Conservation (phyloP, 2,113 vertebrate genomes). For the Martes martes region DNA sequence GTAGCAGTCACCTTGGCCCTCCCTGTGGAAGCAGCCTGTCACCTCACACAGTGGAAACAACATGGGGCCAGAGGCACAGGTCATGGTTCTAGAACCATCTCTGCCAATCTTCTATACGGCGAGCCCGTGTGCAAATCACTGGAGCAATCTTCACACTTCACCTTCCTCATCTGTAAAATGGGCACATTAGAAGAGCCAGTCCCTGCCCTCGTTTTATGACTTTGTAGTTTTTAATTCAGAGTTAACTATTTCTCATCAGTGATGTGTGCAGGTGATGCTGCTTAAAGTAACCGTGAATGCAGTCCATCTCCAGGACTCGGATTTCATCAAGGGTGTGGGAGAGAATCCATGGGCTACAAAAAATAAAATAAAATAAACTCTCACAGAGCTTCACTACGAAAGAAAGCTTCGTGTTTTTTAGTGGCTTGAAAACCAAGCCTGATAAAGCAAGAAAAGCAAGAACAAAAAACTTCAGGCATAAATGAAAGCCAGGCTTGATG, state of each 20-base stretch:
- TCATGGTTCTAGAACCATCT: background rate
- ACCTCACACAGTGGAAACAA: background rate
- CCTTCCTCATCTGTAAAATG: background rate
- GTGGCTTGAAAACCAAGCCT: background rate
- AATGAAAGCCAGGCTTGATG: background rate
- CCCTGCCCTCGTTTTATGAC: background rate
- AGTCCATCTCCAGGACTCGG: background rate
- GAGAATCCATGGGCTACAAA: background rate
- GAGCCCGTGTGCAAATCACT: background rate
- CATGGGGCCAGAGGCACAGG: background rate
- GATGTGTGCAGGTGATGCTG: background rate
- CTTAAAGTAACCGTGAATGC: background rate
- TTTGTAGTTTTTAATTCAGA: background rate
- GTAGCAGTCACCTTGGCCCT: background rate
- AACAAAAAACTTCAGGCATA: background rate
- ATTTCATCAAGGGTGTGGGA: background rate
- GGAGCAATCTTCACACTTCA: background rate
- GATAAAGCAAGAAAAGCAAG: background rate
- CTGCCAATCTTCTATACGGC: background rate
- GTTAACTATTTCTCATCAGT: background rate
- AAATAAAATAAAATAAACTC: background rate
- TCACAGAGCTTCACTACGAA: background rate
- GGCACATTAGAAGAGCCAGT: background rate
- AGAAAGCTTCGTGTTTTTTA: background rate
- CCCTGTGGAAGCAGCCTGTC: background rate